These are phyloP conservation scores for Bos indicus DNA, from an alignment of 2,113 vertebrate species.

Conservation along the genomic window DNA sequence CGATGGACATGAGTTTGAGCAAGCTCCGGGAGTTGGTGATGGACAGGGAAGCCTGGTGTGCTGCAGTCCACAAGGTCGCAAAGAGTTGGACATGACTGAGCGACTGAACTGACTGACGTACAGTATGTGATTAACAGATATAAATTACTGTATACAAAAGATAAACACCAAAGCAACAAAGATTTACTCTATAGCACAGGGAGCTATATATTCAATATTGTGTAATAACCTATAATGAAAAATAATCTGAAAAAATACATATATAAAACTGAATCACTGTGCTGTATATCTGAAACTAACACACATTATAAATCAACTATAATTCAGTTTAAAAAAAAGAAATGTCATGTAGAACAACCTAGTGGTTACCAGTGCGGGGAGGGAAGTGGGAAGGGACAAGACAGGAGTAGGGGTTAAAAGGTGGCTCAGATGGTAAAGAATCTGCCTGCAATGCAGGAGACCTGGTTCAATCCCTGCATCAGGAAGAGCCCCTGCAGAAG, in stretches of 20 bases:
- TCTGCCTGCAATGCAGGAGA: background rate
- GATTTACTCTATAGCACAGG: background rate
- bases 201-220: background rate
- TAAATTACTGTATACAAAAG: background rate
- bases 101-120: background rate
- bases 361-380: background rate
- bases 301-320: background rate
- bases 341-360: background rate
- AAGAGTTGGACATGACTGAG: background rate
- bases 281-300: background rate
- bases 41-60: background rate
- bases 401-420: background rate
- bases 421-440: background rate
- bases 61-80: background rate
- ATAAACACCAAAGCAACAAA: background rate
- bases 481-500: background rate
- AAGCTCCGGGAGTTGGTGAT: background rate
- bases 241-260: background rate
- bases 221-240: background rate
- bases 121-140: background rate
- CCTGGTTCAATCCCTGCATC: background rate
- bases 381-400: background rate
- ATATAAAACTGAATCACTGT: background rate
- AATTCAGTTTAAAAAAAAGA: background rate
- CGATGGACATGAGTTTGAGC: background rate